A percentile compares a stretch with the other conserved stretches of the same genome.
phyloP scores from a whole-genome alignment of 2,797 vertebrate genomes.

The Macrochelys suwanniensis region DNA sequence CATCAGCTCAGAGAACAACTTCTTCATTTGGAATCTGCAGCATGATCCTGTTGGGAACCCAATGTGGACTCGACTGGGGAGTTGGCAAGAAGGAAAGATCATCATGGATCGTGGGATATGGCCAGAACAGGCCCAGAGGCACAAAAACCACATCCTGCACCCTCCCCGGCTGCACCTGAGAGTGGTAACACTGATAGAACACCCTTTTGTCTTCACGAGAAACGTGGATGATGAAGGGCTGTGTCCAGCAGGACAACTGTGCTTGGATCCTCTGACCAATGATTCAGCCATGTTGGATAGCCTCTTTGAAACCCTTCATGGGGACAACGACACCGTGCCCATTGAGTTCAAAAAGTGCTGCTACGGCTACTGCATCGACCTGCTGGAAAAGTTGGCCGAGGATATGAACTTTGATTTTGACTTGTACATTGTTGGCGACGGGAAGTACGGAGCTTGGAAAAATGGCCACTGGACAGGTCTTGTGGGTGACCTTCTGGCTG shows the following conservation, averaged over 20 bases:
- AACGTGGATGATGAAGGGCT: constrained; percentile 95
- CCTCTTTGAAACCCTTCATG: constrained; percentile 90
- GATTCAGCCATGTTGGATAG: constrained; percentile 87
- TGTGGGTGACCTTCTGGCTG: constrained; percentile 94
- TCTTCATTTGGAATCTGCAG: constrained; percentile 98
- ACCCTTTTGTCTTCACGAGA: constrained; percentile 96
- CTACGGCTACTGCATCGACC: constrained; percentile 97
- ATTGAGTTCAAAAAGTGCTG: constrained; percentile 94
- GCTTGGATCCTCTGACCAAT: constrained; percentile 94
- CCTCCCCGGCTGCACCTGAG: constrained; percentile 89
- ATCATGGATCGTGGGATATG: constrained; percentile 94
- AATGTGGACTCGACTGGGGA: constrained; percentile 95
- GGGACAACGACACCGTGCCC: constrained; percentile 89
- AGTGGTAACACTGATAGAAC: constrained; percentile 96
- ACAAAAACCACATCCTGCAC: constrained; percentile 81
- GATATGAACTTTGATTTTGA: constrained; percentile 97
- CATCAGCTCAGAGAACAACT: constrained; percentile 92
- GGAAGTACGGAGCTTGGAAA: constrained; percentile 96
- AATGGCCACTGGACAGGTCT: constrained; percentile 96
- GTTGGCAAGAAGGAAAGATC: constrained; percentile 91
- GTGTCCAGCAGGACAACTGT: constrained; percentile 95
- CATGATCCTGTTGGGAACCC: constrained; percentile 94
- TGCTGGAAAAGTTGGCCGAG: constrained; percentile 95
- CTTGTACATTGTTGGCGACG: constrained; percentile 97
- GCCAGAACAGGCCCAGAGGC: constrained; percentile 89